Evolutionary conservation across 2,888 invertebrate species (phyloP), one percentile per base, ranked within the genome.

Genomic region (Euzophera pinguis): DNA sequence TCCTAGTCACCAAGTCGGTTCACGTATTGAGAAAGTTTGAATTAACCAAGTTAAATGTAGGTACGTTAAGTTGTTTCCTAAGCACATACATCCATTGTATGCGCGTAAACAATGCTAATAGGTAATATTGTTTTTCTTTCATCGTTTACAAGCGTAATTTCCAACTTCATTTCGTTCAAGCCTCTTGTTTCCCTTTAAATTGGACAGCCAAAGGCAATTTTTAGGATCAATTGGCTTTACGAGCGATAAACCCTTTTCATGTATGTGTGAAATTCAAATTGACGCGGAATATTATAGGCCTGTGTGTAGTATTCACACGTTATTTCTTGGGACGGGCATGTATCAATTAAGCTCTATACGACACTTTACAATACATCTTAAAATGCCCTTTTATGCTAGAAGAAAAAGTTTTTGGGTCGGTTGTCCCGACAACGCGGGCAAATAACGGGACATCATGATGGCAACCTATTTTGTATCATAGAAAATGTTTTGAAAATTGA

Each of bases 141-240:
- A 27, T n/a, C 29, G 29, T 29, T 27, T 38, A 49, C 48, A 37
- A 22, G 22, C 38, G 38, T 50, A 32, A 50, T 50, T 49, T 39
- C 43, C 34, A 43, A 43, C 35, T 51, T 43, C 43, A 51, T 43
- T 43, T 51, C 51, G 37, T 14, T 35, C 41, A 17, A 42, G 34
- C 42, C 42, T 50, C 42, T 35, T 50, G 61, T 57, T 62, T 61
- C 65, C 67, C 63, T 66, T 68, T 60, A 60, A 59, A 61, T 64
- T 60, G 58, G 53, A 56, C 64, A 66, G 66, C 62, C 62, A 69
- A 66, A 67, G 71, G 71, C 77, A 77, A 82, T 80, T 76, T 60
- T 72, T 65, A 69, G 75, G 78, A 78, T 82, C 78, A 80, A 75
- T 82, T 76, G 79, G 71, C 73, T 79, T 82, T 82, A 82, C 74